phyloP scores from a whole-genome alignment of 2,888 invertebrate species.

The Drosophila atripex region DNA sequence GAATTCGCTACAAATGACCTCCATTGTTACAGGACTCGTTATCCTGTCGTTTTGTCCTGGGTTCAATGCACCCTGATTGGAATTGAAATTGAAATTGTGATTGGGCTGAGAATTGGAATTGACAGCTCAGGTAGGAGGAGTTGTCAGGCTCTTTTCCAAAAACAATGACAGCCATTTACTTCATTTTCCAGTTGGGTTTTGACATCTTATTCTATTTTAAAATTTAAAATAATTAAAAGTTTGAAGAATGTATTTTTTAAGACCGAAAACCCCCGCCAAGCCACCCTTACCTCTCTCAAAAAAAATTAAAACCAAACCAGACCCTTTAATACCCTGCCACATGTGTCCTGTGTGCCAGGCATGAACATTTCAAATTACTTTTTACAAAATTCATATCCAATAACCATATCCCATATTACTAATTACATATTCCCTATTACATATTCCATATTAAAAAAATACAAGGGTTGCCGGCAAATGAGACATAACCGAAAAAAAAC shows the following conservation, averaged over 20 bases:
- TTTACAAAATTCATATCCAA: background rate
- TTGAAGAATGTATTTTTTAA: background rate
- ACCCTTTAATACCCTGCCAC: conserved; percentile 9
- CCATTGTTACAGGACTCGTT: conserved; percentile 25
- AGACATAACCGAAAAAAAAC: conserved; percentile 19
- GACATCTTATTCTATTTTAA: background rate
- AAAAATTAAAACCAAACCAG: background rate
- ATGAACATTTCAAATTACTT: background rate
- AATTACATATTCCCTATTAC: background rate
- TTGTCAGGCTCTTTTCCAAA: background rate
- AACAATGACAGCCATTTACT: background rate
- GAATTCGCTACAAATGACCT: conserved; percentile 48
- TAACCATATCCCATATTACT: background rate
- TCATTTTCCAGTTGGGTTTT: background rate
- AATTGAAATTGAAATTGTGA: background rate
- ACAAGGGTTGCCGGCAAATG: conserved; percentile 37
- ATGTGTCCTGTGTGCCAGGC: conserved; percentile 14
- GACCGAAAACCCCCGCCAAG: background rate
- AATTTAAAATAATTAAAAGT: background rate
- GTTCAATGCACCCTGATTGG: conserved; percentile 43
- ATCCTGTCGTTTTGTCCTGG: background rate
- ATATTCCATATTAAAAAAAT: background rate
- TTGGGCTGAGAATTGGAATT: conserved; percentile 1
- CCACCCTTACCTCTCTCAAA: background rate
- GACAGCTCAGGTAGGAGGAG: conserved; percentile 11